Base-by-base conservation (phyloP, 2,113 vertebrate genomes). In the Fregetta grallaria region DNA sequence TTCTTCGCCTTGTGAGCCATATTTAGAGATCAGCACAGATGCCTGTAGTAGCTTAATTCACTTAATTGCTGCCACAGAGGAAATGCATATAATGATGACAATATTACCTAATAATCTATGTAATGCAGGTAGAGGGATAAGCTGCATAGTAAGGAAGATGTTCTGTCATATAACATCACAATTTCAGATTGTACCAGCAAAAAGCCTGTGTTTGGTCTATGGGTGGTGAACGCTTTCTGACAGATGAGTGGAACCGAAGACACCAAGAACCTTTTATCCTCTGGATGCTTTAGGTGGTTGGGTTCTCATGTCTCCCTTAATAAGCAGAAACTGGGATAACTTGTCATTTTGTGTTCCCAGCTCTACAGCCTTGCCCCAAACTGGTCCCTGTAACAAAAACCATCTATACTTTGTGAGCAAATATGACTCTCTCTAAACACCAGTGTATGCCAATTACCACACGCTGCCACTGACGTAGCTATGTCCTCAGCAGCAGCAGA, bases 1-100 rank as follows among this genome's bases (percentile, higher is more conserved):
- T 75, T 76, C 90, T 44, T 67, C 4, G 11, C 56, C 59, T 56
- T 88, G 45, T 1, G 5, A 94, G 72, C 50, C 32, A 7, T 38
- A 77, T 80, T 84, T 59, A 94, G 68, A 81, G 68, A 90, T 61
- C 80, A 85, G 92, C 74, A 91, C 87, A 96, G 90, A 94, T 82
- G 91, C 85, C 87, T 81, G 44, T 89, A 96, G 62, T 44, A 85
- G 87, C 74, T 90, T 92, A 74, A 91, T 91, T 95, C 66, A 56
- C 52, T 92, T 94, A 85, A 95, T 85, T 90, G 80, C 87, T 90
- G 87, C 71, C 86, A 77, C 59, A 80, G 79, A 92, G 58, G 56
- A 93, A 90, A 92, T 44, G 30, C 56, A 30, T 74, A 6, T 59
- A 77, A 92, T 42, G 47, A 83, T 62, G 62, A 68, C 84, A 91